Evolutionary conservation across 2,888 invertebrate genomes (phyloP).

Genomic region (Thymelicus acteon): DNA sequence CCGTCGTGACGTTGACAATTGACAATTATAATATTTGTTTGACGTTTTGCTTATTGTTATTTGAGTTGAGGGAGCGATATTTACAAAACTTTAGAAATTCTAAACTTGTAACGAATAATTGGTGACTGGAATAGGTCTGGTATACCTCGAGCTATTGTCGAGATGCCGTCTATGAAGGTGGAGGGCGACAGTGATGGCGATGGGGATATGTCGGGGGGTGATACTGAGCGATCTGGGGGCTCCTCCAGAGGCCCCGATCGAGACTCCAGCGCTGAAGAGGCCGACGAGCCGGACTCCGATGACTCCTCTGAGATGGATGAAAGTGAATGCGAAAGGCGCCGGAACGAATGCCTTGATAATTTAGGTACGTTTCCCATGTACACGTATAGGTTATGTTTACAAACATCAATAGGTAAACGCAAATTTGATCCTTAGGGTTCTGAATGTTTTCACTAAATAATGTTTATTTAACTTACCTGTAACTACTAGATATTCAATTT

Average conservation of each 20-base stretch:
- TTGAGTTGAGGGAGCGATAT: slow-evolving; percentile 39
- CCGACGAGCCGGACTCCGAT: slow-evolving; percentile 92
- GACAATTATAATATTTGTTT: no score
- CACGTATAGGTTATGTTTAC: slow-evolving; percentile 81
- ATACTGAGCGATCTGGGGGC: slow-evolving; percentile 88
- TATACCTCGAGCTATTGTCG: slow-evolving; percentile 29
- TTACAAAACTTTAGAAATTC: background rate
- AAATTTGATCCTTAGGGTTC: slow-evolving; percentile 41
- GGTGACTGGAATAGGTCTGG: background rate
- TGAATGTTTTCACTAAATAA: background rate
- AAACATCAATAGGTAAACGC: slow-evolving; percentile 58
- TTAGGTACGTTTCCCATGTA: slow-evolving; percentile 77
- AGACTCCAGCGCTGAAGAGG: slow-evolving; percentile 91
- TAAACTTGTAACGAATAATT: background rate
- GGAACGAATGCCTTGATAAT: slow-evolving; percentile 93
- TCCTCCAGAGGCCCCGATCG: slow-evolving; percentile 87
- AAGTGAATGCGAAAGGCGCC: slow-evolving; percentile 93
- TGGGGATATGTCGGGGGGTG: slow-evolving; percentile 88
- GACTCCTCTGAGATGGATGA: slow-evolving; percentile 97
- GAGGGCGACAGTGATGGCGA: slow-evolving; percentile 86
- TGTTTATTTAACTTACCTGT: background rate
- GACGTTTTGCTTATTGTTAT: slow-evolving; percentile 39
- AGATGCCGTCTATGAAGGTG: slow-evolving; percentile 89
- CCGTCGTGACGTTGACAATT: slow-evolving; percentile 6
- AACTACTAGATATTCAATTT: background rate